phyloP scores from a whole-genome alignment of 2,797 vertebrate species.

The Aselliscus stoliczkanus region DNA sequence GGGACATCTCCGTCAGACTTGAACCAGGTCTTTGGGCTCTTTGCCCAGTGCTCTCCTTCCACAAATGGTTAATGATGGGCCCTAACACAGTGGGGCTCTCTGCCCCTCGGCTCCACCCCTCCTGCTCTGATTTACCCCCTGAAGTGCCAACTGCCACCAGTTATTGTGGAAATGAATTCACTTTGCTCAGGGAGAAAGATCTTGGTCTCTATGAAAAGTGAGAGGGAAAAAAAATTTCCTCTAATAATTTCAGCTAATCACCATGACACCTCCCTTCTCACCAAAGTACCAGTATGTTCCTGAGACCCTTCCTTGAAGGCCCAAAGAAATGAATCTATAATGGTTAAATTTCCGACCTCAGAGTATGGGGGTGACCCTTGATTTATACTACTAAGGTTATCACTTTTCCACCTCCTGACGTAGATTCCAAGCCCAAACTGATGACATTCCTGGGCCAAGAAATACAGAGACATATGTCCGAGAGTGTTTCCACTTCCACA shows the following conservation, averaged over 20 bases:
- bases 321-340: neutral
- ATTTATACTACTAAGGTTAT: neutral
- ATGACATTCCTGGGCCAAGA: neutral
- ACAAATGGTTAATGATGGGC: too few species aligned
- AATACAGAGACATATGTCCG: neutral
- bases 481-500: fast-evolving
- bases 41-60: neutral
- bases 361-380: neutral
- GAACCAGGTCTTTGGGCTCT: neutral
- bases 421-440: neutral
- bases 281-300: neutral
- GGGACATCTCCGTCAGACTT: neutral
- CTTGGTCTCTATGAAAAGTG: neutral
- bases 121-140: neutral
- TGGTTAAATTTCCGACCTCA: neutral
- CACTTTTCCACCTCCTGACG: neutral
- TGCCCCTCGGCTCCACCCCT: too few species aligned
- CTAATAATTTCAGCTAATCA: neutral
- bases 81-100: neutral
- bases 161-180: neutral
- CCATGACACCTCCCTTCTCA: neutral
- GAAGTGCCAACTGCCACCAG: fast-evolving
- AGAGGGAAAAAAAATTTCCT: neutral
- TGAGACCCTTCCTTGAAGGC: neutral
- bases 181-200: neutral